Evolutionary conservation across 2,888 invertebrate species (phyloP).

Genomic region (Adelphocoris suturalis): DNA sequence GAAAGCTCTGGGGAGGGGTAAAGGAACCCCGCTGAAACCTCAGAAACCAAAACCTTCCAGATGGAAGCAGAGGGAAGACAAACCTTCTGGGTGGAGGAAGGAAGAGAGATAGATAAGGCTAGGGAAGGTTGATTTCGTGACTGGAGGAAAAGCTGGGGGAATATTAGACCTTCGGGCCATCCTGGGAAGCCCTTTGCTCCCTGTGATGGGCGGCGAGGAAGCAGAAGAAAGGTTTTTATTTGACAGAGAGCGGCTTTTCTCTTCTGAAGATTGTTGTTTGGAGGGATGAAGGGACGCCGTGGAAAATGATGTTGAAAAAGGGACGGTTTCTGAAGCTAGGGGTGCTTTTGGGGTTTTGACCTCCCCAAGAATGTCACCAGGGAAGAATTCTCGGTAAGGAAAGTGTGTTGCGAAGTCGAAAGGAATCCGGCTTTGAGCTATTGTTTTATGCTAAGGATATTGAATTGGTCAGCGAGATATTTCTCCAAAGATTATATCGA

Average conservation of each 20-base stretch:
- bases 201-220: not conserved
- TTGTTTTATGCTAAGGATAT: too few relatives aligned
- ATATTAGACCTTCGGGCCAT: constrained; percentile 46
- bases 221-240: constrained; percentile 6
- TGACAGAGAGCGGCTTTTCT: constrained; percentile 21
- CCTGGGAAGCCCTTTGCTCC: constrained; percentile 10
- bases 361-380: too few relatives aligned
- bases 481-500: too few relatives aligned
- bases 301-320: constrained; percentile 26
- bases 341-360: not conserved
- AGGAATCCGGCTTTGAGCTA: too few relatives aligned
- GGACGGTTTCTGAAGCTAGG: not conserved
- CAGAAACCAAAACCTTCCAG: constrained; percentile 18
- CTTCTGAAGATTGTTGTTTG: constrained; percentile 35
- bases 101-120: constrained; percentile 7
- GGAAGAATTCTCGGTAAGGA: too few relatives aligned
- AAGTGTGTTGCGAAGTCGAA: too few relatives aligned
- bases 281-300: not conserved
- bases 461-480: too few relatives aligned
- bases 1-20: not conserved
- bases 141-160: constrained; percentile 41
- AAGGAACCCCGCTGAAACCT: constrained; percentile 3
- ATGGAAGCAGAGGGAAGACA: not conserved
- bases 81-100: not conserved
- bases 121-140: constrained; percentile 33